phyloP scores from a whole-genome alignment of 1,140 invertebrate species.

The Mamestra configurata region DNA sequence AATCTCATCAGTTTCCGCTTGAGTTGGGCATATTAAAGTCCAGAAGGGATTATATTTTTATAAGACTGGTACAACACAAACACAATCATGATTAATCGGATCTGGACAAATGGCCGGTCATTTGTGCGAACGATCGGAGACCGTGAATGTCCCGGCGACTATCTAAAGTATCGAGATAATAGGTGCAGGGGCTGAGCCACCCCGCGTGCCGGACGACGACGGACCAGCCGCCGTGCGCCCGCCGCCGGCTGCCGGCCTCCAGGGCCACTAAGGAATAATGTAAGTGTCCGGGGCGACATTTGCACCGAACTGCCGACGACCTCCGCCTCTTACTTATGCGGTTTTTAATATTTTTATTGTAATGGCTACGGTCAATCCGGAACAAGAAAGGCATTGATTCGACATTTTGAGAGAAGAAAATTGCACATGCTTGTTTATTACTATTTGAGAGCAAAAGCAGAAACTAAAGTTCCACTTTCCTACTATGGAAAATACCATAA shows the following conservation, averaged over 20 bases:
- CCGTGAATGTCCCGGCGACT: slow-evolving; percentile 81
- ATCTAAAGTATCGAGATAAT: slow-evolving; percentile 88
- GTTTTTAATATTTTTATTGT: slow-evolving; percentile 88
- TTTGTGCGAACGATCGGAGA: slow-evolving; percentile 79
- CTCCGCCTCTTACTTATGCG: slow-evolving; percentile 87
- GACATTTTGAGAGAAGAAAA: background rate
- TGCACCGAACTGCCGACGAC: slow-evolving; percentile 85
- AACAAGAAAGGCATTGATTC: slow-evolving; percentile 60
- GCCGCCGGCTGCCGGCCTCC: slow-evolving; percentile 51
- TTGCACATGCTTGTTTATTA: too few relatives aligned
- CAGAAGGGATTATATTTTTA: slow-evolving; percentile 84
- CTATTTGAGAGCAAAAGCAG: too few relatives aligned
- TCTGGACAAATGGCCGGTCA: slow-evolving; percentile 84
- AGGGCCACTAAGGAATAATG: slow-evolving; percentile 81
- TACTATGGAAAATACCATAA: too few relatives aligned
- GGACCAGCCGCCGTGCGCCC: slow-evolving; percentile 35
- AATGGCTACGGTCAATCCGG: slow-evolving; percentile 75
- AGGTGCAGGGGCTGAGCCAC: slow-evolving; percentile 67
- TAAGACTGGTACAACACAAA: slow-evolving; percentile 73
- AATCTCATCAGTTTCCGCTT: slow-evolving; percentile 62
- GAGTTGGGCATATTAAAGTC: slow-evolving; percentile 59
- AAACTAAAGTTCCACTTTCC: too few relatives aligned
- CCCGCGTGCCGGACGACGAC: background rate
- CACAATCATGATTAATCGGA: slow-evolving; percentile 86
- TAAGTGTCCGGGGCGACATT: slow-evolving; percentile 86